phyloP scores from a whole-genome alignment of 2,888 invertebrate genomes.

The Ormyrus labotus region DNA sequence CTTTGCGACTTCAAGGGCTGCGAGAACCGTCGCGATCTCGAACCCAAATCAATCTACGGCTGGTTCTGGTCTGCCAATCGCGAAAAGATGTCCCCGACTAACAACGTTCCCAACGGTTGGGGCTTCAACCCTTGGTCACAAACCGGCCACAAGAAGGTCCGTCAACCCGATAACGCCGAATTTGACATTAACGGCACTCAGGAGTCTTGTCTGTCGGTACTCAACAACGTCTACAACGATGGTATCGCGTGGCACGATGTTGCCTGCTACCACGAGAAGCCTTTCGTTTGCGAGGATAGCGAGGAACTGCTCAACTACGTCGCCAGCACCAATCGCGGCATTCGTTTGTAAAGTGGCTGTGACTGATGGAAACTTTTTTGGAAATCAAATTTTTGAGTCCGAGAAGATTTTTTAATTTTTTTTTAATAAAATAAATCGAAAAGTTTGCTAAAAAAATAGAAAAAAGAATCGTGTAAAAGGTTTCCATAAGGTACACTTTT shows the following conservation, averaged over 20 bases:
- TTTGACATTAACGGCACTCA: slow-evolving; percentile 92
- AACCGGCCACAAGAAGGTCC: slow-evolving; percentile 92
- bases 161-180: slow-evolving; percentile 94
- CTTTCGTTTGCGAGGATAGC: slow-evolving; percentile 92
- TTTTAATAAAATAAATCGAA: too few relatives aligned
- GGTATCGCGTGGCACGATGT: slow-evolving; percentile 97
- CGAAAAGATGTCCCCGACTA: slow-evolving; percentile 90
- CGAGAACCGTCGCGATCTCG: slow-evolving; percentile 89
- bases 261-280: slow-evolving; percentile 95
- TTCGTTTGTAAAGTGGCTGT: slow-evolving; percentile 82
- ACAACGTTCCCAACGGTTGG: slow-evolving; percentile 83
- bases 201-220: slow-evolving; percentile 90
- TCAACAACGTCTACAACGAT: slow-evolving; percentile 95
- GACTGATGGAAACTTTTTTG: slow-evolving; percentile 15
- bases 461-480: too few relatives aligned
- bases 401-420: too few relatives aligned
- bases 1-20: slow-evolving; percentile 96
- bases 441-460: too few relatives aligned
- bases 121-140: slow-evolving; percentile 93
- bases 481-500: too few relatives aligned
- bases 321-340: slow-evolving; percentile 88
- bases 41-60: slow-evolving; percentile 89
- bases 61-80: slow-evolving; percentile 97
- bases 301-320: slow-evolving; percentile 92
- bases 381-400: too few relatives aligned